Percentiles rank a stretch among this genome's conserved stretches.
Conservation (phyloP, 2,113 vertebrate genomes). For the Dicaeum eximium region DNA sequence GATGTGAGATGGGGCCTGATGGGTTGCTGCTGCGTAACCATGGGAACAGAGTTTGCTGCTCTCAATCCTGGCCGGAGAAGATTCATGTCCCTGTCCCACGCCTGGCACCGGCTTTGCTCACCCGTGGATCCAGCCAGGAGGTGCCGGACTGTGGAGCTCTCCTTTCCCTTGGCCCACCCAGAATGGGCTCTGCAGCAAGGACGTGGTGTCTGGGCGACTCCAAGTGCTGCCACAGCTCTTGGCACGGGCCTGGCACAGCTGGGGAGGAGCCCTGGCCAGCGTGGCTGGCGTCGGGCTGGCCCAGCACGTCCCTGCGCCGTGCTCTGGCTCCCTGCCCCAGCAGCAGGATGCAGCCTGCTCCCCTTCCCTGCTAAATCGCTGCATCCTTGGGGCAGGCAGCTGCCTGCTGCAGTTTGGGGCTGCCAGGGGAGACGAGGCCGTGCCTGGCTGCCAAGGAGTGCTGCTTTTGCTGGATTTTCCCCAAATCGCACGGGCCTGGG, state of each 20-base stretch:
- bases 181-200: background rate
- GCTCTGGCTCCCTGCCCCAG: background rate
- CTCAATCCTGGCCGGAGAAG: conserved; percentile 19
- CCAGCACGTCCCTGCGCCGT: fast-evolving
- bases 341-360: background rate
- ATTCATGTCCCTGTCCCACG: background rate
- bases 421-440: background rate
- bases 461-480: background rate
- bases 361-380: background rate
- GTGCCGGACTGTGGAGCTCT: background rate
- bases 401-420: background rate
- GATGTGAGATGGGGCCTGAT: conserved; percentile 47
- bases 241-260: background rate
- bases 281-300: background rate
- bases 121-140: background rate
- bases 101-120: background rate
- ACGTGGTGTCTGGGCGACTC: background rate
- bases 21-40: background rate
- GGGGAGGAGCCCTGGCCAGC: background rate
- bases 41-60: conserved; percentile 3
- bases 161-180: fast-evolving
- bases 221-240: background rate
- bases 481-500: background rate
- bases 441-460: background rate
- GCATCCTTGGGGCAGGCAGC: background rate